Conservation (phyloP, 2,797 vertebrate species). For the Rachycentron canadum region DNA sequence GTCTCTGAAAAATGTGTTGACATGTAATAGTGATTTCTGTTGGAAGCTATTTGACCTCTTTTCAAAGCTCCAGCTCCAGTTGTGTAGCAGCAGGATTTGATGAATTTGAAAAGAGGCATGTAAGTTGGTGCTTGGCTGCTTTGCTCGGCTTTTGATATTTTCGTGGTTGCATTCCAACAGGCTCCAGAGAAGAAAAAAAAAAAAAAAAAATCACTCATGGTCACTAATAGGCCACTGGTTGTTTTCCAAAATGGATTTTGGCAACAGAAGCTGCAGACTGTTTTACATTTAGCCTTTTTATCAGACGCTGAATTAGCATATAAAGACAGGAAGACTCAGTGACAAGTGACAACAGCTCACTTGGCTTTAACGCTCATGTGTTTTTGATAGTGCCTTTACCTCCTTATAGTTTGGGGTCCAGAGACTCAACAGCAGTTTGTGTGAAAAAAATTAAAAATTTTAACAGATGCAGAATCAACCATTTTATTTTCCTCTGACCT, state of each 20-base stretch:
- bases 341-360: neutral
- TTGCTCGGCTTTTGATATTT: constrained; percentile 8
- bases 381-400: neutral
- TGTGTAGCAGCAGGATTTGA: constrained; percentile 8
- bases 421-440: neutral
- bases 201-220: neutral
- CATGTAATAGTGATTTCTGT: neutral
- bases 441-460: neutral
- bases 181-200: neutral
- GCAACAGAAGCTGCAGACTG: neutral
- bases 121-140: neutral
- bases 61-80: neutral
- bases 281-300: neutral
- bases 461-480: neutral
- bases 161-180: constrained; percentile 1
- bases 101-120: neutral
- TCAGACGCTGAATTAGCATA: neutral
- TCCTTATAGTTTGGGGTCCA: neutral
- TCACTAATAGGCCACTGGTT: neutral
- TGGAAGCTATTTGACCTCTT: constrained; percentile 18
- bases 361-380: neutral
- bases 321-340: neutral
- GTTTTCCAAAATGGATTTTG: neutral
- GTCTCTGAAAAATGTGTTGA: neutral
- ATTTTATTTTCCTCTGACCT: neutral